Evolutionary conservation across 2,888 invertebrate species (phyloP), one percentile per base, ranked within the genome.

Genomic region (Mellilla xanthometata): DNA sequence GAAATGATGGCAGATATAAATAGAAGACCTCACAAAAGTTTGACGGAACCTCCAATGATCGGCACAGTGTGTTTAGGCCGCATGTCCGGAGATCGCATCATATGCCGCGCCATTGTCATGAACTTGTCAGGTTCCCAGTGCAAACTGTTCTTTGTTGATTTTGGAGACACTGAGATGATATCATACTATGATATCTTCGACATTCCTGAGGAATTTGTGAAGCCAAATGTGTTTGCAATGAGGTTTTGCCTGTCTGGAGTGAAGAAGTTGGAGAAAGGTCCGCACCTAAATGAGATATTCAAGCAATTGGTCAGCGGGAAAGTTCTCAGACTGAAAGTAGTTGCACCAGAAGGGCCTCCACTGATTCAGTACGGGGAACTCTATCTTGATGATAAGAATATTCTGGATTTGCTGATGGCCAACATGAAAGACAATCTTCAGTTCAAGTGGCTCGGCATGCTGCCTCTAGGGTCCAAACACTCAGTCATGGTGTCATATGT

Each of bases 91-190:
- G 94, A 94, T 63, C 89, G 92, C 3, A 92, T 92, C 11, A 91
- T 95, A 36, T 94, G 95, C 63, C 90, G 96, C 56, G 95, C 95
- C 22, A 93, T 96, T 24, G 93, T 96, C 2, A 94, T 94, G 76
- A 93, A 92, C 58, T 91, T 95, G 29, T 93, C 93, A 24, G 93
- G 93, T 47, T 92, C 93, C 11, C 92, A 93, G 36, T 95, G 93
- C 69, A 95, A 94, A 76, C 91, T 96, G 3, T 94, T 93, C 65
- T 96, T 95, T 73, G 94, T 95, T 19, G 96, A 96, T 75, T 95
- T 94, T 72, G 96, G 96, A 15, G 94, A 95, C 66, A 93, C 93
- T 3, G 95, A 95, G 79, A 83, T 93, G 63, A 91, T 95, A 7
- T 91, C 93, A 0, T 92, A 93, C 52, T 91, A 92, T 55, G 92